These are phyloP conservation scores for Sylvicapra grimmia DNA, from an alignment of 2,113 vertebrate species.

Conservation along the genomic window DNA sequence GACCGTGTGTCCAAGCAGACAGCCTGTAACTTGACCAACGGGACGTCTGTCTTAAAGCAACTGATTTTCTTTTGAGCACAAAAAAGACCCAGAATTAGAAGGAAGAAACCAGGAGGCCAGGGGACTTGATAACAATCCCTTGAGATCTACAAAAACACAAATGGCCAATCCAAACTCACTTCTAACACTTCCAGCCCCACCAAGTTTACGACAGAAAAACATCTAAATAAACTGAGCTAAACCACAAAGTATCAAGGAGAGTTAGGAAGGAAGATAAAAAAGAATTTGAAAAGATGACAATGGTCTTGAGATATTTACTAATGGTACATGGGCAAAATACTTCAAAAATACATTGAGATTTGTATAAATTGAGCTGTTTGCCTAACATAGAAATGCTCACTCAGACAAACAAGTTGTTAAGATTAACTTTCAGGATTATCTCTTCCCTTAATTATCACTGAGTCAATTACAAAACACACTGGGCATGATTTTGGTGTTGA, in stretches of 20 bases:
- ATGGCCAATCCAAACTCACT: background rate
- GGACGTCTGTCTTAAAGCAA: background rate
- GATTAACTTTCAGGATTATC: background rate
- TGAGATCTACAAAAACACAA: background rate
- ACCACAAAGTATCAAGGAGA: background rate
- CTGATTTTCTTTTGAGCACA: background rate
- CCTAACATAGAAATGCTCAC: background rate
- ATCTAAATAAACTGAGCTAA: slow-evolving; percentile 5
- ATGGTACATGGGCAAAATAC: background rate
- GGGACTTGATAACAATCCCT: background rate
- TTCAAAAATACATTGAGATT: background rate
- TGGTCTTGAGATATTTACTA: background rate
- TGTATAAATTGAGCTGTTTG: background rate
- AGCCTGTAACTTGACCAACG: background rate
- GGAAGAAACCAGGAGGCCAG: background rate
- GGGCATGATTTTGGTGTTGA: background rate
- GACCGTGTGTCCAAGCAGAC: background rate
- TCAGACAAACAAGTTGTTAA: background rate
- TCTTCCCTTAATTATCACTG: background rate
- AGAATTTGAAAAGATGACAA: background rate
- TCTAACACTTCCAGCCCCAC: background rate
- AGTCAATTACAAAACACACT: background rate
- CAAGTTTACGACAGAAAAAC: background rate
- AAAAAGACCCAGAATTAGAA: background rate
- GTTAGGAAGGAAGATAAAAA: background rate